Percentiles rank a stretch among this genome's conserved stretches.
Evolutionary conservation across 30 jellyfish, hydroid and myxozoan genomes (phyloP).

Genomic region (Aurelia aurita): DNA sequence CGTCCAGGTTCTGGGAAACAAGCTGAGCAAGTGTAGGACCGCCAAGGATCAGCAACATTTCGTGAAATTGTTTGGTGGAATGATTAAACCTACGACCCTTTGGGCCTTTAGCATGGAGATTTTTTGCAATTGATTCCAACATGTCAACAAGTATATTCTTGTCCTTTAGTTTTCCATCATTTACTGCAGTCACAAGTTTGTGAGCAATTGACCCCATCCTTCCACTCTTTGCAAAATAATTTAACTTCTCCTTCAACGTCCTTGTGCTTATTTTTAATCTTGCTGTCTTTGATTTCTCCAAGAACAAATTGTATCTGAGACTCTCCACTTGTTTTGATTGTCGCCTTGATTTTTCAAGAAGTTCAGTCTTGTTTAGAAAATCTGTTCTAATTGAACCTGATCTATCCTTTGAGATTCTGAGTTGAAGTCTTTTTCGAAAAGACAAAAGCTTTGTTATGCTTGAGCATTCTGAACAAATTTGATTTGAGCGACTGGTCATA

Average conservation of each 20-base stretch:
- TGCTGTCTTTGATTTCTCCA: background rate
- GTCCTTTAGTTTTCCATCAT: background rate
- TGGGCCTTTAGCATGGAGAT: too few relatives aligned
- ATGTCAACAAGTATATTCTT: background rate
- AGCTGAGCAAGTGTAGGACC: background rate
- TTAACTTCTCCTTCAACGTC: background rate
- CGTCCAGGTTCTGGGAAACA: conserved; percentile 20
- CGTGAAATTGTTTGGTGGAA: too few relatives aligned
- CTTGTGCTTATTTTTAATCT: background rate
- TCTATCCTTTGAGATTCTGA: background rate
- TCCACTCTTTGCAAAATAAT: conserved; percentile 25
- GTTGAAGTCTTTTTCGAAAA: background rate
- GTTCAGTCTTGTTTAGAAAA: too few relatives aligned
- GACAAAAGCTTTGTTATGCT: background rate
- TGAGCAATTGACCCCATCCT: background rate
- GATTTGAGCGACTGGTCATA: conserved; percentile 1
- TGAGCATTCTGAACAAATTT: background rate
- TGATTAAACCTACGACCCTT: too few relatives aligned
- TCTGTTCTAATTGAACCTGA: too few relatives aligned
- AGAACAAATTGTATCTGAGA: background rate
- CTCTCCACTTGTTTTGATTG: background rate
- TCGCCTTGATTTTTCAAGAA: background rate
- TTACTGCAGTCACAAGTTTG: conserved; percentile 5
- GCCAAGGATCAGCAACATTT: too few relatives aligned
- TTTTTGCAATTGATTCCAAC: too few relatives aligned